These are phyloP conservation scores for Ochotona princeps DNA, from an alignment of 2,113 vertebrate species.

Conservation along the genomic window DNA sequence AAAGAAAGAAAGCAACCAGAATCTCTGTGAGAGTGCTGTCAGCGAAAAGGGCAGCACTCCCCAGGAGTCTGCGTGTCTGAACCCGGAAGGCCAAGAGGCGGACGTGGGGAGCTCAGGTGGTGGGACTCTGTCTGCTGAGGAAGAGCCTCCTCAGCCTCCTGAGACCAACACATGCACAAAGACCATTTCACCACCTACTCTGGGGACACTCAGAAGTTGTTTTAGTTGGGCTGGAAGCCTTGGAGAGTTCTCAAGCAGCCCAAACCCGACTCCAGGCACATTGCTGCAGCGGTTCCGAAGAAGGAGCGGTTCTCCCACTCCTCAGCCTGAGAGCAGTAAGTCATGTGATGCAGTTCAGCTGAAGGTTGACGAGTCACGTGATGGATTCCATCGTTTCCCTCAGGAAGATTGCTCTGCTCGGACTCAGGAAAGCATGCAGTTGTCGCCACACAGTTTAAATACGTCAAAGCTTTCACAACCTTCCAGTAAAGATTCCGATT, in stretches of 20 bases:
- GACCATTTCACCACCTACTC: constrained; percentile 45
- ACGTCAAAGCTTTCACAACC: constrained; percentile 46
- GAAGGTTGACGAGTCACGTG: not conserved
- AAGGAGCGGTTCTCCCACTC: constrained; percentile 27
- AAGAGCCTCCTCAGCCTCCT: constrained; percentile 58
- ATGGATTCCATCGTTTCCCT: constrained; percentile 75
- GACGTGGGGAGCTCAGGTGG: not conserved
- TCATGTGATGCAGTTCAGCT: not conserved
- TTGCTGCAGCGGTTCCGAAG: constrained; percentile 86
- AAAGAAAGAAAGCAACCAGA: constrained; percentile 63
- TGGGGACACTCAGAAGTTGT: constrained; percentile 81
- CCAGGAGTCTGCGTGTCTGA: not conserved
- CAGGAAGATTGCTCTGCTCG: constrained; percentile 51
- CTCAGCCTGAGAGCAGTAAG: not conserved
- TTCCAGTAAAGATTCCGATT: constrained; percentile 62
- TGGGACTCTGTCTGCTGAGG: not conserved
- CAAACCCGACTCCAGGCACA: constrained; percentile 64
- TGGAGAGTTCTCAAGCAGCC: constrained; percentile 43
- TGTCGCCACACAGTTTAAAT: constrained; percentile 51
- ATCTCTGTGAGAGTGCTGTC: constrained; percentile 27
- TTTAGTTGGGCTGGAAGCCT: constrained; percentile 87
- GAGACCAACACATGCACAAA: constrained; percentile 55
- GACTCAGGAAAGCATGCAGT: constrained; percentile 53
- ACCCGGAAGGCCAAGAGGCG: not conserved
- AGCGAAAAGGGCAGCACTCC: not conserved